Percentiles rank a stretch among this genome's conserved stretches.
Conservation (phyloP, 1,140 invertebrate species). For the Saccostrea cuccullata region DNA sequence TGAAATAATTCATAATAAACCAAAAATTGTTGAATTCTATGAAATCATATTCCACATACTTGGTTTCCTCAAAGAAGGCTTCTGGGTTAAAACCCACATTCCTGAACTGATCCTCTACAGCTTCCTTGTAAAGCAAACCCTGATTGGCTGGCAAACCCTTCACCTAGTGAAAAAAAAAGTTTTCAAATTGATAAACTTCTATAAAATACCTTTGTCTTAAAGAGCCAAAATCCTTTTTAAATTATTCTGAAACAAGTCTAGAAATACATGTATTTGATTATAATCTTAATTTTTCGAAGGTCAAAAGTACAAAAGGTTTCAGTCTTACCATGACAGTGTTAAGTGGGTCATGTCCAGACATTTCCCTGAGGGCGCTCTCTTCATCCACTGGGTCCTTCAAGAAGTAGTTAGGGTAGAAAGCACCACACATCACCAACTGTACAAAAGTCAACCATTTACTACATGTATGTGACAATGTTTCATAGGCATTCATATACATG, state of each 20-base stretch:
- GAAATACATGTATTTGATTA: too few relatives aligned
- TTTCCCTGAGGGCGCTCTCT: conserved; percentile 81
- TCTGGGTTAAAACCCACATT: conserved; percentile 70
- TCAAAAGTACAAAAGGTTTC: not conserved
- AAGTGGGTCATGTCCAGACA: conserved; percentile 86
- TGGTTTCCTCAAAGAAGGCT: conserved; percentile 78
- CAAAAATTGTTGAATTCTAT: not conserved
- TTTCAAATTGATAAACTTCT: not conserved
- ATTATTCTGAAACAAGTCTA: not conserved
- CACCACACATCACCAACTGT: conserved; percentile 86
- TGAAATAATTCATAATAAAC: not conserved
- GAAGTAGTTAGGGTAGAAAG: conserved; percentile 96
- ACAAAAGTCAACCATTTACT: conserved; percentile 54
- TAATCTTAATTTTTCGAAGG: too few relatives aligned
- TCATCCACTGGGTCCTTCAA: conserved; percentile 83
- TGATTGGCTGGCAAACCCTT: conserved; percentile 84
- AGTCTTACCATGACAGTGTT: conserved; percentile 86
- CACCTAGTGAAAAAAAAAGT: conserved; percentile 60
- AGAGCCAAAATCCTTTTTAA: not conserved
- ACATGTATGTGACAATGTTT: not conserved
- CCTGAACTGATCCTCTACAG: conserved; percentile 76
- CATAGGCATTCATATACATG: not conserved
- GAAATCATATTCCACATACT: conserved; percentile 65
- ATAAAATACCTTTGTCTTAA: not conserved
- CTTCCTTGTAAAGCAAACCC: conserved; percentile 84